Conservation (phyloP, 1,140 invertebrate genomes). For the Scaptodrosophila lebanonensis region DNA sequence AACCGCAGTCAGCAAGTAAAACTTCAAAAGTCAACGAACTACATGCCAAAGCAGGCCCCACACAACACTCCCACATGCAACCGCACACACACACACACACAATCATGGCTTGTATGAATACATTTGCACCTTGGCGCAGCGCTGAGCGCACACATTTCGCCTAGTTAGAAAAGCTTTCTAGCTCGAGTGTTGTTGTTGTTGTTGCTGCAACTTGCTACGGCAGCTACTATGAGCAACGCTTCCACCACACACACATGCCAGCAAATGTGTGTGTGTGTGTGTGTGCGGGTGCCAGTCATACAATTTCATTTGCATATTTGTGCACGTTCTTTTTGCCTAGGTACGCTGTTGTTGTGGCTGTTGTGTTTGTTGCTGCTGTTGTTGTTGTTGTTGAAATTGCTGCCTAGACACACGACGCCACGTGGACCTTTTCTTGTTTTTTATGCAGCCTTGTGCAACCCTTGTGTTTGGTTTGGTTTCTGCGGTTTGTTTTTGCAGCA, state of each 20-base stretch:
- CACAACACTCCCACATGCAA: slow-evolving; percentile 14
- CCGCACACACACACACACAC: background rate
- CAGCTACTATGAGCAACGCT: slow-evolving; percentile 30
- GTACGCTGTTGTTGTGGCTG: too few relatives aligned
- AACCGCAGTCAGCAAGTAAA: slow-evolving; percentile 20
- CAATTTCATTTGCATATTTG: slow-evolving; percentile 74
- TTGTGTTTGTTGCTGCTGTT: too few relatives aligned
- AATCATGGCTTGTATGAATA: slow-evolving; percentile 22
- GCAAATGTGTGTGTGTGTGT: slow-evolving; percentile 1
- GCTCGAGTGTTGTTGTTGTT: slow-evolving; percentile 43
- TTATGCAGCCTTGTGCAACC: slow-evolving; percentile 63
- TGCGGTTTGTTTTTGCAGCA: slow-evolving; percentile 65
- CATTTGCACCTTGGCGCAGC: slow-evolving; percentile 53
- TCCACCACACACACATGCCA: slow-evolving; percentile 30
- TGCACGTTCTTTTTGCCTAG: slow-evolving; percentile 41
- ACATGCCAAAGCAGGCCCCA: slow-evolving; percentile 52
- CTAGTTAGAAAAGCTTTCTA: slow-evolving; percentile 44
- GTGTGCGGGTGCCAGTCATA: slow-evolving; percentile 49
- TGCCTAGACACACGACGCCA: slow-evolving; percentile 42
- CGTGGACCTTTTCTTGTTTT: slow-evolving; percentile 74
- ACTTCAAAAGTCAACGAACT: slow-evolving; percentile 73
- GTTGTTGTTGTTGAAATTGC: too few relatives aligned
- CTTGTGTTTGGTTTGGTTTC: slow-evolving; percentile 70
- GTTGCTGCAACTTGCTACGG: slow-evolving; percentile 27
- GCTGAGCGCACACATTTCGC: slow-evolving; percentile 5